Conservation (phyloP, 2,113 vertebrate species). For the Crotalus tigris region DNA sequence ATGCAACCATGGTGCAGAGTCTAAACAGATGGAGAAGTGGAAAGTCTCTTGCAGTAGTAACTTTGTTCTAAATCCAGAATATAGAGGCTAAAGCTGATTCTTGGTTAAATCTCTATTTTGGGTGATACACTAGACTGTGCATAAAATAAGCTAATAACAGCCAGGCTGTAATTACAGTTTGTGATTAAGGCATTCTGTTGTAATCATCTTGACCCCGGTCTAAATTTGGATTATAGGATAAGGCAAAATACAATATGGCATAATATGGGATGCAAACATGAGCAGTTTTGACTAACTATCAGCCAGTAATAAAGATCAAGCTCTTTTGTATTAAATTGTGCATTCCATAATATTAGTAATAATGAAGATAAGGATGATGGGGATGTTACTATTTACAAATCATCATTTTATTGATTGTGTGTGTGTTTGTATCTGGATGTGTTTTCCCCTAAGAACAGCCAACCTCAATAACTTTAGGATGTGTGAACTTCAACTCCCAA, state of each 20-base stretch:
- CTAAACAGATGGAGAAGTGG: neutral
- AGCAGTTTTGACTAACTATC: neutral
- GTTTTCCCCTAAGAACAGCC: neutral
- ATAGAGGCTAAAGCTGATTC: neutral
- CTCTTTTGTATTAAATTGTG: neutral
- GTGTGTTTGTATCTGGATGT: neutral
- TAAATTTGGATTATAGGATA: neutral
- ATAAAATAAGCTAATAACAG: neutral
- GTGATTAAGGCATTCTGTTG: neutral
- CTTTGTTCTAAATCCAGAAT: neutral
- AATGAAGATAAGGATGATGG: neutral
- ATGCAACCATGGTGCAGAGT: neutral
- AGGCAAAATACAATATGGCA: neutral
- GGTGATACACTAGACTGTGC: neutral
- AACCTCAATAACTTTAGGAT: neutral
- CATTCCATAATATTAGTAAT: neutral
- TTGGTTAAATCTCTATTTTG: neutral
- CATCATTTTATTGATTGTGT: neutral
- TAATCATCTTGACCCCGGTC: neutral
- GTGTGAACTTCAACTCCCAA: neutral
- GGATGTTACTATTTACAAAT: neutral
- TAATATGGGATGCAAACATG: neutral
- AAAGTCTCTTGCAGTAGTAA: neutral
- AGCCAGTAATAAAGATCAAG: neutral
- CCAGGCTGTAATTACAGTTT: neutral